Evolutionary conservation across 2,797 vertebrate genomes (phyloP), one percentile per base, ranked within the genome.

Genomic region (Pangasius mekongensis): DNA sequence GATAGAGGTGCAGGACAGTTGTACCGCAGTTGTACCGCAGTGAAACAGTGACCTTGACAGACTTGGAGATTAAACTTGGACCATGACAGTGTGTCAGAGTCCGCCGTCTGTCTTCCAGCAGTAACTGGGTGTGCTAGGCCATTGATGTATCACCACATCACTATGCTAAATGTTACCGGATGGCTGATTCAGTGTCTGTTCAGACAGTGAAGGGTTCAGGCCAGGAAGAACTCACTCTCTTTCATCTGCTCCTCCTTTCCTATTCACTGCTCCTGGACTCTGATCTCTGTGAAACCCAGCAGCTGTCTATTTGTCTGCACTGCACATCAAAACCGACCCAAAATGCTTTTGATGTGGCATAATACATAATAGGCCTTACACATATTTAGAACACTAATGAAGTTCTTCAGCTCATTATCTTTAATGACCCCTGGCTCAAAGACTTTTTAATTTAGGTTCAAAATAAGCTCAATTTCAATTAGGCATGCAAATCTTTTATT

Each of bases 391-490:
- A 86, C 86, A 67, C 49, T 85, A 88, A 90, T 87, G 85, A 90
- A 84, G 85, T 85, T 88, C 81, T 73, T 66, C 43, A 54, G 20
- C 80, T 91, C 43, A 90, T 90, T 90, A 86, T 81, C 87, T 86
- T 60, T 90, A 89, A 91, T 89, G 80, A 91, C 86, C 83, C 56
- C 62, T 43, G 76, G 84, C 88, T 89, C 83, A 64, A 5, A 66
- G 67, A 30, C 54, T 73, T 76, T 77, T 77, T 47, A 47, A 87
- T 83, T 87, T 77, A 87, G 69, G 73, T 84, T 86, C 11, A 56
- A 88, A 87, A 90, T 74, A 73, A 87, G 43, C 80, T 54, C 24
- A 10, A 52, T 87, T 87, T 87, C 78, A 84, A 85, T 87, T 87
- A 87, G 9, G 39, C 86, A 62, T 81, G 74, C 86, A 87, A 22